Evolutionary conservation across 2,797 vertebrate genomes (phyloP).

Genomic region (Remorina albescens): DNA sequence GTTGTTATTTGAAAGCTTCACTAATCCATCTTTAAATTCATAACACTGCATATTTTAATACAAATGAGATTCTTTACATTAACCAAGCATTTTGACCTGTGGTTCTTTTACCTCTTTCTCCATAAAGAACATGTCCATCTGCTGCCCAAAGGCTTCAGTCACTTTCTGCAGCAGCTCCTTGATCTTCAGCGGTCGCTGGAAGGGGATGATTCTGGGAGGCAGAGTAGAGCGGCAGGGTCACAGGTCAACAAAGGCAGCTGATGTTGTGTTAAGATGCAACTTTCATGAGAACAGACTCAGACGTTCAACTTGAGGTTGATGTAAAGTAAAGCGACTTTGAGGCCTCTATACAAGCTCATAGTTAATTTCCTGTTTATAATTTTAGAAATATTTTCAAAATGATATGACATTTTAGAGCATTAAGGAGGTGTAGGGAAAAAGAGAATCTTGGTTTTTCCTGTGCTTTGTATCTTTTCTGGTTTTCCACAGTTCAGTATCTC

Average conservation of each 20-base stretch:
- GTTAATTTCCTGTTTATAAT: not conserved
- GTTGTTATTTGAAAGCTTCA: not conserved
- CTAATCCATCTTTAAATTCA: not conserved
- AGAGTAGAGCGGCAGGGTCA: constrained; percentile 39
- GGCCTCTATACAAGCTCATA: not conserved
- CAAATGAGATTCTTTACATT: not conserved
- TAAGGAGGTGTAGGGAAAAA: not conserved
- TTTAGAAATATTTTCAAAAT: not conserved
- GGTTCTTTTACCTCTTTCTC: constrained; percentile 87
- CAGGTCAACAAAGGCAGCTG: constrained; percentile 30
- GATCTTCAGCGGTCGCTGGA: constrained; percentile 90
- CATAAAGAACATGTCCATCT: constrained; percentile 91
- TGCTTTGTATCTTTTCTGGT: not conserved
- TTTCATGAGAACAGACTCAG: constrained; percentile 4
- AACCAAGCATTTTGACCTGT: not conserved
- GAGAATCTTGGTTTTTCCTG: not conserved
- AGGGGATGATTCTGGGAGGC: constrained; percentile 89
- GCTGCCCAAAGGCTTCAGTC: constrained; percentile 92
- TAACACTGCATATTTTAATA: not conserved
- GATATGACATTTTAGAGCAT: not conserved
- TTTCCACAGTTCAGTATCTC: not conserved
- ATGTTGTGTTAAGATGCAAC: constrained; percentile 33
- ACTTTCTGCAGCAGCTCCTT: constrained; percentile 94
- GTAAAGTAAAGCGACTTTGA: not conserved
- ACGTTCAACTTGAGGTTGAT: not conserved